Base-by-base conservation (phyloP, 2,113 vertebrate species). In the Podarcis muralis region DNA sequence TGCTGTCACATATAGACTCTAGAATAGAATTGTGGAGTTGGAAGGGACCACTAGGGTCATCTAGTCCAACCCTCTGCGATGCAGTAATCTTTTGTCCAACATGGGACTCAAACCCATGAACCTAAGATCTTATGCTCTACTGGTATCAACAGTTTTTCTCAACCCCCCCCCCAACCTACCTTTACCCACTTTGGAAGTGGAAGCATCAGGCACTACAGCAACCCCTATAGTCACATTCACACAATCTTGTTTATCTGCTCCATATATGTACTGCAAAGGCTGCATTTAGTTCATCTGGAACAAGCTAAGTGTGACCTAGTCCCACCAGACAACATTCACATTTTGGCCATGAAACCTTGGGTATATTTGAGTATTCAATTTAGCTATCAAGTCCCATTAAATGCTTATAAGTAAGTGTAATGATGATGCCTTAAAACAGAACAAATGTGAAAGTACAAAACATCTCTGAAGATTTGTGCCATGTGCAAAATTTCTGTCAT, bases 401-500 rank as follows among this genome's bases (percentile, higher is more conserved):
- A 90, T 53, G 68, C 71, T 72, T 37, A 81, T 87, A 75, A 92
- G 65, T 79, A 84, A 27, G 57, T 27, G 74, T 62, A 90, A 79
- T 84, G 91, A 89, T 23, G 81, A 86, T 88, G 72, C 27, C 84
- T 92, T 95, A 92, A 94, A 94, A 68, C 59, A 93, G 75, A 83
- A 82, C 35, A 94, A 86, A 93, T 90, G 82, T 59, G 84, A 86
- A 95, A 92, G 84, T 92, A 92, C 68, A 90, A 93, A 94, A 81
- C 25, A 59, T 94, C 92, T 92, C 87, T 85, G 83, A 95, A 94
- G 94, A 81, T 91, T 93, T 90, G 87, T 90, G 84, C 69, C 93
- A 90, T 91, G 94, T 90, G 90, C 48, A 93, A 93, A 53, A 91
- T 92, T 92, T 53, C 88, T 90, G 93, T 91, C 72, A 92, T 94